Evolutionary conservation across 2,797 vertebrate species (phyloP).

Genomic region (Anas georgica): DNA sequence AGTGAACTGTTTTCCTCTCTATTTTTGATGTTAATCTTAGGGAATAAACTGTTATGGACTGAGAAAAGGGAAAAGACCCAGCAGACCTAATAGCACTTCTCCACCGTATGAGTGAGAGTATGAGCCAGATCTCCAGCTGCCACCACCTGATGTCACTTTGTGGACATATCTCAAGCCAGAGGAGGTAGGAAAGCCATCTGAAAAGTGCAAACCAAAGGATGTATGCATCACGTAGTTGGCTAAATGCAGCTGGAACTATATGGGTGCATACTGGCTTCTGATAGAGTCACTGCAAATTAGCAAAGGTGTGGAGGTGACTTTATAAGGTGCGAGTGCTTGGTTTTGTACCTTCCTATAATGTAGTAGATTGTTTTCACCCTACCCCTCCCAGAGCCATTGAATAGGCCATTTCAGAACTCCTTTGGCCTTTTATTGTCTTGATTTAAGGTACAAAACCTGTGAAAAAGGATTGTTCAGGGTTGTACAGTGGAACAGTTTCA

Average conservation of each 20-base stretch:
- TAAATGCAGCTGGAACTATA: neutral
- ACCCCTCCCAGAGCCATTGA: neutral
- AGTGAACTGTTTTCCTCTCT: neutral
- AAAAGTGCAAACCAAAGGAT: neutral
- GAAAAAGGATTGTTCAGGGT: slow-evolving; percentile 25
- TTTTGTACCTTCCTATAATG: neutral
- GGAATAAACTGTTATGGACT: neutral
- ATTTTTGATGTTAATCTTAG: neutral
- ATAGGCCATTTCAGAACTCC: neutral
- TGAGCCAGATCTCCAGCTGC: neutral
- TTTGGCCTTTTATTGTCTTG: neutral
- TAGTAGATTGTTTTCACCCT: neutral
- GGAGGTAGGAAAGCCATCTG: neutral
- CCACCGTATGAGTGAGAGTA: too few species aligned
- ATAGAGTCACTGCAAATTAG: neutral
- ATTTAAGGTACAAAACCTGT: neutral
- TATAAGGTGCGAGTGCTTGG: neutral
- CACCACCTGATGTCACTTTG: neutral
- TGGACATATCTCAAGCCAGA: rapidly evolving
- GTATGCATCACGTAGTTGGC: too few species aligned
- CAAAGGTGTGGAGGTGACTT: neutral
- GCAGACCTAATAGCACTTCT: neutral
- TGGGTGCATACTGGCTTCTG: rapidly evolving
- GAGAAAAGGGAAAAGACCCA: neutral
- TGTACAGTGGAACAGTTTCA: slow-evolving; percentile 15